Percentiles rank a stretch among this genome's conserved stretches.
Conservation (phyloP, 2,797 vertebrate genomes). For the Myotis findleyi region DNA sequence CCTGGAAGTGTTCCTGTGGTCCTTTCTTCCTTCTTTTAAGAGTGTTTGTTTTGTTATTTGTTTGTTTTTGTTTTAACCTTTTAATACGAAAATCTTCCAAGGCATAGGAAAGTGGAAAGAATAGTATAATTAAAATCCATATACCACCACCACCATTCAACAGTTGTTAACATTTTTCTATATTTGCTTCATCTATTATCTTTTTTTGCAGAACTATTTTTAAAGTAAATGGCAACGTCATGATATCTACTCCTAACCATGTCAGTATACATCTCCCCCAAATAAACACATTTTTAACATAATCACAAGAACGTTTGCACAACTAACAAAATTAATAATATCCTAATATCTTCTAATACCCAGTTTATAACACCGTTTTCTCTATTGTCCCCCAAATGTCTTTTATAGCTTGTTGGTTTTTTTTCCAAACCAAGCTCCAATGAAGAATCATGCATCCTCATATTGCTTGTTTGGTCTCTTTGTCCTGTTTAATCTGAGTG, state of each 20-base stretch:
- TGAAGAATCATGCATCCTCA: background rate
- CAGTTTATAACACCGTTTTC: conserved; percentile 13
- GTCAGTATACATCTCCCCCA: background rate
- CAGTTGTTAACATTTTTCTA: background rate
- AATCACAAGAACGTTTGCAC: background rate
- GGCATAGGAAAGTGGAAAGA: background rate
- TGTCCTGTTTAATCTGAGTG: background rate
- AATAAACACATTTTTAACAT: background rate
- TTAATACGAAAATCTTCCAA: conserved; percentile 29
- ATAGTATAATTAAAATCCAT: no score
- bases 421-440: background rate
- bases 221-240: background rate
- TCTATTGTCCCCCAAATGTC: background rate
- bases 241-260: background rate
- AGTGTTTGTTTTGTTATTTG: background rate
- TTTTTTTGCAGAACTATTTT: background rate
- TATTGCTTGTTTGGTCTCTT: background rate
- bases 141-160: background rate
- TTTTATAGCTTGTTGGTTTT: background rate
- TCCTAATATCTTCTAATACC: conserved; percentile 30
- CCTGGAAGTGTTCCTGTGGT: background rate
- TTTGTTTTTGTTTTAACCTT: conserved; percentile 6
- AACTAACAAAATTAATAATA: conserved; percentile 41
- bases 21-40: background rate
- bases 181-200: background rate